Evolutionary conservation across 2,797 vertebrate genomes (phyloP).

Genomic region (Avahi laniger): DNA sequence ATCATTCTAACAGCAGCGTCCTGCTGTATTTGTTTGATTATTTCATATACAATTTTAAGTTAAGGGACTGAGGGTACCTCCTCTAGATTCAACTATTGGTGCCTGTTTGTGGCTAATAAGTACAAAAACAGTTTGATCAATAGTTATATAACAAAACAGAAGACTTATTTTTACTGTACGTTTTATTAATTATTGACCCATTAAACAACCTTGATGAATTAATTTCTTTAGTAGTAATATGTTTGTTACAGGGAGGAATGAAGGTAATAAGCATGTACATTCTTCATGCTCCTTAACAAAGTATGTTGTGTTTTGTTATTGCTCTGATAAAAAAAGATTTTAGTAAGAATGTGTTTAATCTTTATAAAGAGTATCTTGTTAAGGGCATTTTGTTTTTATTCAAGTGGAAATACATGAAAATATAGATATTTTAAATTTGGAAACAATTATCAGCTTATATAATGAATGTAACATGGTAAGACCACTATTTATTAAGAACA

Average conservation of each 20-base stretch:
- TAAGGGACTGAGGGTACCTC: not conserved
- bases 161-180: conserved; percentile 12
- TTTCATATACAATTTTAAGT: conserved; percentile 29
- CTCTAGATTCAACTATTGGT: not conserved
- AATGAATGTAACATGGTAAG: not conserved
- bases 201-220: not conserved
- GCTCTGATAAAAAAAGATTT: conserved; percentile 19
- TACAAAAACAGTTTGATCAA: conserved; percentile 10
- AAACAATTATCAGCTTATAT: conserved; percentile 18
- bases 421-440: conserved; percentile 40
- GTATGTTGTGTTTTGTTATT: not conserved
- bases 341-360: not conserved
- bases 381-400: conserved; percentile 19
- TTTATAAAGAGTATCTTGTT: conserved; percentile 44
- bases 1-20: not conserved
- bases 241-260: not conserved
- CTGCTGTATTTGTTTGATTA: not conserved
- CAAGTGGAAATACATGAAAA: not conserved
- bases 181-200: not conserved
- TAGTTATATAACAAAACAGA: not conserved
- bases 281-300: not conserved
- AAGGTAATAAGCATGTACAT: not conserved
- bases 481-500: not conserved
- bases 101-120: not conserved
- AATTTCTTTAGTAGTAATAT: conserved; percentile 17